Evolutionary conservation across 1,140 invertebrate genomes (phyloP), one percentile per base, ranked within the genome.

Genomic region (Pachypsylla venusta): DNA sequence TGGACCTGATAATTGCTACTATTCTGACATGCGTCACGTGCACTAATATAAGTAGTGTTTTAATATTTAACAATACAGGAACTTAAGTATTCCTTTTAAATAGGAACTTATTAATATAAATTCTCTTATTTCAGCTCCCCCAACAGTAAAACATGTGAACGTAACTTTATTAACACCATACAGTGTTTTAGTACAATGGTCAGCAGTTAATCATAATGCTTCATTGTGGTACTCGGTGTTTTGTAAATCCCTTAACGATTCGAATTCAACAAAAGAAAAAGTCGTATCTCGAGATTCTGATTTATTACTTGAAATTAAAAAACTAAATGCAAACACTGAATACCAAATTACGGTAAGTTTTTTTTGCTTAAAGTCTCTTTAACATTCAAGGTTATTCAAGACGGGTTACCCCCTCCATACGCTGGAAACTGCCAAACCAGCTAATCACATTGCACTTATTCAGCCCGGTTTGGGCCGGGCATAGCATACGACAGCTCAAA

Each of bases 131-230:
- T 3, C 42, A 48, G 42, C 42, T 19, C 42, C 42, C 4, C 42
- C 42, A n/a, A 48, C 42, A 7, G 42, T 48, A n/a, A 48, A 48
- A 22, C 42, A 48, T 4, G 42, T 48, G 42, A 48, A 48, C n/a
- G 42, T 48, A 5, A 48, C 42, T 22, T 48, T 48, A 22, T 22
- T 48, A n/a, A 48, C 42, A 5, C 42, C 42, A n/a, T 19, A 48
- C n/a, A 48, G 42, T 48, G 42, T 48, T 48, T 22, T 48, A 5
- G 16, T 48, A 19, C 42, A 48, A 19, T 48, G 42, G 42, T 48
- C 42, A 5, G n/a, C 4, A 22, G 42, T 48, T 10, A n/a, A 48
- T 7, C 42, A 48, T 19, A 48, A 48, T 22, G 42, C 42, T 48
- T 48, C 42, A n/a, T 3, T 48, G 4, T 48, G 42, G 42, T 48